phyloP scores from a whole-genome alignment of 1,140 invertebrate genomes.

The Ostrea denselamellosa region DNA sequence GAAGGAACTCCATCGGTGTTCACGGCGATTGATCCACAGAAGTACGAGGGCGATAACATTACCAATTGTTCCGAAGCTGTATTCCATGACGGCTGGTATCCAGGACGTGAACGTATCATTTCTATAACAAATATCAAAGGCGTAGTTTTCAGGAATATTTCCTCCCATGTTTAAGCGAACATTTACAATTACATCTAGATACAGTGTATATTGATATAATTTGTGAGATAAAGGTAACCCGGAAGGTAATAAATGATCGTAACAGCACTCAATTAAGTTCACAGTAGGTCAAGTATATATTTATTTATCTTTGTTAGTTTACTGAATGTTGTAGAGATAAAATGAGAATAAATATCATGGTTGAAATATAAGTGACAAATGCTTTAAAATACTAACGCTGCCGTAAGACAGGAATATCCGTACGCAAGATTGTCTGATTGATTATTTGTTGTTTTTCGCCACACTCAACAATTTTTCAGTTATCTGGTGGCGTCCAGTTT shows the following conservation, averaged over 20 bases:
- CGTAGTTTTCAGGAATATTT: background rate
- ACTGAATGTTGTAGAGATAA: no score
- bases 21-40: background rate
- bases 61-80: background rate
- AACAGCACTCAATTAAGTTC: background rate
- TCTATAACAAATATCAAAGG: background rate
- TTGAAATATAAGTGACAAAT: no score
- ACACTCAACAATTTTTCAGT: no score
- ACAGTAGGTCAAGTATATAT: background rate
- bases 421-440: no score
- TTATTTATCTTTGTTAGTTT: background rate
- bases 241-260: background rate
- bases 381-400: no score
- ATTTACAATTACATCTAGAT: background rate
- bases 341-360: no score
- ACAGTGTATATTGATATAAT: background rate
- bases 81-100: background rate
- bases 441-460: no score
- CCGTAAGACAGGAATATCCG: no score
- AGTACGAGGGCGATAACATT: background rate
- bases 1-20: slow-evolving; percentile 2
- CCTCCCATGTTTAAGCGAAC: background rate
- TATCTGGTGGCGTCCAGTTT: no score
- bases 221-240: background rate
- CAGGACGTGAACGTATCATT: background rate